Evolutionary conservation across 2,888 invertebrate species (phyloP).

Genomic region (Microctonus hyperodae): DNA sequence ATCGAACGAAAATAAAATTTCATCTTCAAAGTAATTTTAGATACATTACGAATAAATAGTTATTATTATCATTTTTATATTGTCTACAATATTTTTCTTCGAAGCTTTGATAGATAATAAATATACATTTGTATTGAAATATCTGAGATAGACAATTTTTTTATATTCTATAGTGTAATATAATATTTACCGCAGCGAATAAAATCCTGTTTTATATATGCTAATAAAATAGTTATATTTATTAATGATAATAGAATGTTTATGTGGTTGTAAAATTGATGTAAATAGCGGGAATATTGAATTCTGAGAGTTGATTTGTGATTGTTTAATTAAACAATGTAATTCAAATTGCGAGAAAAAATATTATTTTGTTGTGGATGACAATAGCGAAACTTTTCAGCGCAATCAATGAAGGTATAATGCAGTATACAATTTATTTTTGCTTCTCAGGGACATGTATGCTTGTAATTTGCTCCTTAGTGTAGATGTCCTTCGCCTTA

Average conservation of each 20-base stretch:
- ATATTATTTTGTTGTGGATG: neutral
- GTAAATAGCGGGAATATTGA: neutral
- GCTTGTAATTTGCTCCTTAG: neutral
- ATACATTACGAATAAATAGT: neutral
- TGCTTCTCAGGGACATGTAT: neutral
- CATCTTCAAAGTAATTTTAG: neutral
- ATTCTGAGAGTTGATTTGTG: neutral
- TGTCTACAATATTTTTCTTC: no score
- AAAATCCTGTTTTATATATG: neutral
- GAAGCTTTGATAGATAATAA: no score
- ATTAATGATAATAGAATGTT: neutral
- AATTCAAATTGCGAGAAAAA: neutral
- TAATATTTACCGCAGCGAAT: no score
- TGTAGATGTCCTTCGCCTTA: constrained; percentile 19
- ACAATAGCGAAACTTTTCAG: neutral
- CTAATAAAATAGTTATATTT: neutral
- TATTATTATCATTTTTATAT: no score
- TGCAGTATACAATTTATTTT: no score
- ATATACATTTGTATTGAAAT: neutral
- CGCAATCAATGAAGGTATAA: neutral
- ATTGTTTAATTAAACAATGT: neutral
- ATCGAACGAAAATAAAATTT: neutral
- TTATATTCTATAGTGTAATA: no score
- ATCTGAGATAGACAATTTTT: neutral
- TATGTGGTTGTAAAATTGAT: neutral